Conservation (phyloP, 1,140 invertebrate genomes). For the Helicoverpa zea region DNA sequence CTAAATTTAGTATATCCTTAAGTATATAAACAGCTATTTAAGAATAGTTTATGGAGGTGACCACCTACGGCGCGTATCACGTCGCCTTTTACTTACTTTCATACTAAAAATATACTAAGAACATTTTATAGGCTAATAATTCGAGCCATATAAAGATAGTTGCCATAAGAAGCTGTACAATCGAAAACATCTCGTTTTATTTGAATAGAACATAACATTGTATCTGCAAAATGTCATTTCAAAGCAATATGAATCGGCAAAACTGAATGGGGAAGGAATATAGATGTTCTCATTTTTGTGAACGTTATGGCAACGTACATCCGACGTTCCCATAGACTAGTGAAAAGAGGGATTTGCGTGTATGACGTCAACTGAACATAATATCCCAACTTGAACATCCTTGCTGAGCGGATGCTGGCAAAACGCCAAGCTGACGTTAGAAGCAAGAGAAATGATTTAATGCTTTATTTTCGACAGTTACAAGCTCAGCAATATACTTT, state of each 20-base stretch:
- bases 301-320: neutral
- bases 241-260: too few relatives aligned
- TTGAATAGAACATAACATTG: neutral
- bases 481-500: conserved; percentile 15
- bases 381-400: conserved; percentile 45
- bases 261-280: too few relatives aligned
- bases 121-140: conserved; percentile 14
- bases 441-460: conserved; percentile 42
- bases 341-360: neutral
- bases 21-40: neutral
- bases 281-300: too few relatives aligned
- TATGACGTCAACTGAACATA: conserved; percentile 40
- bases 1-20: neutral
- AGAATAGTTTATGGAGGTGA: neutral
- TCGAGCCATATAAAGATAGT: neutral
- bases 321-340: neutral
- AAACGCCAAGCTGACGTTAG: conserved; percentile 20
- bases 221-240: too few relatives aligned
- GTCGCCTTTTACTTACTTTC: neutral
- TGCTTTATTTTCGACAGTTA: conserved; percentile 47
- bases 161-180: neutral
- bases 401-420: conserved; percentile 44
- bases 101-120: neutral
- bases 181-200: too few relatives aligned
- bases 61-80: neutral